Base-by-base conservation (phyloP, 2,797 vertebrate species). In the Kryptolebias ocellatus region DNA sequence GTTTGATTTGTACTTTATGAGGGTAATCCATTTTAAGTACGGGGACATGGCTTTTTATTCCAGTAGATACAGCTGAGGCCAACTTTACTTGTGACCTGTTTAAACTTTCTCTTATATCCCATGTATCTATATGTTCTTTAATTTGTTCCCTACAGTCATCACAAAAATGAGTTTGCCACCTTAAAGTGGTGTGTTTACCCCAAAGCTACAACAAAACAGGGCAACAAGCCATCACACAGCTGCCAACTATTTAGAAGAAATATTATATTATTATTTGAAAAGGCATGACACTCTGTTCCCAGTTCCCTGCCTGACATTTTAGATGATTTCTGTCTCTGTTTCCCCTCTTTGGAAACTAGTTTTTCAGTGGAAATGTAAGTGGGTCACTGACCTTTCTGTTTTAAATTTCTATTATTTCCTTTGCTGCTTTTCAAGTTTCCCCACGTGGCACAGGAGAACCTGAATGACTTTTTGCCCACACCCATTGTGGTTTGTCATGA, bases 341-440 rank as follows among this genome's bases (percentile, higher is more conserved):
- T 54, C 20, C 24, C n/a, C 17, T 27, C 17, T n/a, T 45, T 9
- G 4, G 12, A 39, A 54, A 1, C 15, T 27, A 6, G 29, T 56
- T 51, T 53, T 28, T 51, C 27, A 50, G 29, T 42, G 7, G 16
- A 53, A 64, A 42, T 47, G 53, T 53, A 75, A 81, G 67, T 59
- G 63, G 52, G 49, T 53, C 56, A 44, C 0, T 60, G 44, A 16
- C 47, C 5, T 59, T 57, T 74, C 47, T 74, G 16, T 66, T 71
- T 72, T 59, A 12, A 63, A 58, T 60, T 60, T 66, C 10, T 51
- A 14, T 79, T 37, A 60, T 72, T 76, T 62, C 39, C 45, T 67
- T 74, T 67, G 63, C 58, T 76, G 60, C 73, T 65, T 34, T 74
- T 86, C 56, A 73, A 65, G 76, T 80, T 84, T 83, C 53, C 45